These are phyloP conservation scores for Philereme vetulata DNA, from an alignment of 2,888 invertebrate species.

Conservation along the genomic window DNA sequence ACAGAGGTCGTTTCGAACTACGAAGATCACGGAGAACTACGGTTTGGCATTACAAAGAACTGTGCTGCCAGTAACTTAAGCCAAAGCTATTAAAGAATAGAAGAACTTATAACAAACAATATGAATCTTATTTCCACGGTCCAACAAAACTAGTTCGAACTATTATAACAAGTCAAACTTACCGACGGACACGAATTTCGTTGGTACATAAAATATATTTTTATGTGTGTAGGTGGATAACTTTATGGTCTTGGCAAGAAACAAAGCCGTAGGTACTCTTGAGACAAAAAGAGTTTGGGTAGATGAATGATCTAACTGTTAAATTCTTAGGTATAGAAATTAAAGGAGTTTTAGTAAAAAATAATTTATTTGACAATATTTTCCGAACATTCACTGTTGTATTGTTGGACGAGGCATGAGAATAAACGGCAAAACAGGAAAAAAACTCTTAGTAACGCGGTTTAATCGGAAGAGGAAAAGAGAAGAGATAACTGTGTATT, in stretches of 20 bases:
- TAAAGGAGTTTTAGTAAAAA: not conserved
- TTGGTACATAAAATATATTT: slow-evolving; percentile 1
- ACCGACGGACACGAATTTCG: slow-evolving; percentile 1
- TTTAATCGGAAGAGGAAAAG: no score
- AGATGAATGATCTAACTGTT: not conserved
- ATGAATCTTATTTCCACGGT: slow-evolving; percentile 2
- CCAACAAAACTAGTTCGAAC: slow-evolving; percentile 11
- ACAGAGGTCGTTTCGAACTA: no score
- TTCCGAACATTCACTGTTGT: no score
- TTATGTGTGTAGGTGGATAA: slow-evolving; percentile 1
- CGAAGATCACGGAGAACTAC: no score
- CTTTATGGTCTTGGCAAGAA: slow-evolving; percentile 20
- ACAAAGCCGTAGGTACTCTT: slow-evolving; percentile 3
- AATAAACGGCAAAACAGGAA: no score
- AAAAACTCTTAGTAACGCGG: no score
- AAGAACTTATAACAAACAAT: not conserved
- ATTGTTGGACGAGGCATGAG: no score
- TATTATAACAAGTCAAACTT: slow-evolving; percentile 27
- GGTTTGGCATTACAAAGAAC: no score
- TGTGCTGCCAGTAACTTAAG: no score
- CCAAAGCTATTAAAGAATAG: no score
- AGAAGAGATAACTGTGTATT: no score
- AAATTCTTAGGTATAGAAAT: not conserved
- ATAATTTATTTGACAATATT: no score
- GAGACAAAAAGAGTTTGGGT: not conserved